These are phyloP conservation scores for Alca torda DNA, from an alignment of 2,797 vertebrate species.

Conservation along the genomic window DNA sequence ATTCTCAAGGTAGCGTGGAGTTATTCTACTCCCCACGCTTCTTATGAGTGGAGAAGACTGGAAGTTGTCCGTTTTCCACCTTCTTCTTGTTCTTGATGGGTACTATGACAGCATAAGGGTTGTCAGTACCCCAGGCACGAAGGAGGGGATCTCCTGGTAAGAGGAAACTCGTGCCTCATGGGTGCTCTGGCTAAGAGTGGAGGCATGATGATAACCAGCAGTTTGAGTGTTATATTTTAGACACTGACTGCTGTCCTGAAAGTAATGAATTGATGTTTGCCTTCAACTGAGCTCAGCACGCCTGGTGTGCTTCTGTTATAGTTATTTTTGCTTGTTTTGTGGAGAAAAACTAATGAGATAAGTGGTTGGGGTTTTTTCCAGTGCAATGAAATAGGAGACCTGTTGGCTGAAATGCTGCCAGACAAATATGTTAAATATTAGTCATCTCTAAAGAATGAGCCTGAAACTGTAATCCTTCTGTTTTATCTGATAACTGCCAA, in stretches of 20 bases:
- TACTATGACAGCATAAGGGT: not conserved
- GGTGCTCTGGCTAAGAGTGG: not conserved
- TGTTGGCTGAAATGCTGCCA: not conserved
- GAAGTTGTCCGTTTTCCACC: not conserved
- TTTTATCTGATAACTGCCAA: not conserved
- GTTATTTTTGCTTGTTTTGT: not conserved
- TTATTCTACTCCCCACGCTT: not conserved
- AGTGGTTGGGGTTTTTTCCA: not conserved
- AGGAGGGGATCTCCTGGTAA: not conserved
- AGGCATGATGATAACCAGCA: not conserved
- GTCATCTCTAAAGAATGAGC: not conserved
- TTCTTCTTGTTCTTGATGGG: not conserved
- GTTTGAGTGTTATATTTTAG: not conserved
- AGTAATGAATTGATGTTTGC: not conserved
- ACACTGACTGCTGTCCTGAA: not conserved
- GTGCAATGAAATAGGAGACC: not conserved
- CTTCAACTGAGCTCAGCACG: not conserved
- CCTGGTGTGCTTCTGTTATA: not conserved
- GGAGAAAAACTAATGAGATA: not conserved
- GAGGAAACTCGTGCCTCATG: not conserved
- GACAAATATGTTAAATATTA: not conserved
- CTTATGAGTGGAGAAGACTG: not conserved
- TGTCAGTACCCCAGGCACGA: not conserved
- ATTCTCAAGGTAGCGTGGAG: accelerated
- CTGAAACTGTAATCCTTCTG: not conserved